Evolutionary conservation across 2,888 invertebrate genomes (phyloP).

Genomic region (Drosophila picticornis): DNA sequence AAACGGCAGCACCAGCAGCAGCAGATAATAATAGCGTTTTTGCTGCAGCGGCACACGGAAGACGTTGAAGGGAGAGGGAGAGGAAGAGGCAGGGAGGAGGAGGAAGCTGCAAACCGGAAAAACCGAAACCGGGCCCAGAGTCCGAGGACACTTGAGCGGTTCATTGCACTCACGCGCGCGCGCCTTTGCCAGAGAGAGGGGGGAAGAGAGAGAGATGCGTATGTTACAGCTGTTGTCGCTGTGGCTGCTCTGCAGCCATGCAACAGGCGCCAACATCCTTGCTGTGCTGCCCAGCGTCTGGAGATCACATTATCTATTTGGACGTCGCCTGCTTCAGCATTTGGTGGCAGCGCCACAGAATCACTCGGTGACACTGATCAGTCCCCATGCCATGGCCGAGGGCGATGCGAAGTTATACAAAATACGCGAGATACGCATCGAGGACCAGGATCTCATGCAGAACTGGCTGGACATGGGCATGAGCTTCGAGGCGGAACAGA

Average conservation of each 20-base stretch:
- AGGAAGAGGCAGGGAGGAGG: constrained; percentile 25
- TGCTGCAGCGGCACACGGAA: constrained; percentile 27
- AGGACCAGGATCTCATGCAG: constrained; percentile 72
- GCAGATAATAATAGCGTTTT: constrained; percentile 63
- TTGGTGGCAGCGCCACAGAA: constrained; percentile 77
- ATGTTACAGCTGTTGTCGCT: constrained; percentile 59
- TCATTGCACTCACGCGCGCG: constrained; percentile 33
- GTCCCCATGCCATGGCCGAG: constrained; percentile 65
- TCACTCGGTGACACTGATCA: constrained; percentile 83
- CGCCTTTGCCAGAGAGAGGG: background rate
- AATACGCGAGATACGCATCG: constrained; percentile 81
- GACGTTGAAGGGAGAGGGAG: constrained; percentile 15
- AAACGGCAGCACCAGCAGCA: constrained; percentile 44
- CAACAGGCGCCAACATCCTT: constrained; percentile 80
- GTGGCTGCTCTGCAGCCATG: constrained; percentile 54
- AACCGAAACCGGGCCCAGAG: constrained; percentile 38
- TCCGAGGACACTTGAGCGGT: constrained; percentile 30
- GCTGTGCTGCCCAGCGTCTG: constrained; percentile 84
- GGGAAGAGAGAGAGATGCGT: constrained; percentile 43
- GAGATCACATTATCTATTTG: constrained; percentile 84
- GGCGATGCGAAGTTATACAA: constrained; percentile 44
- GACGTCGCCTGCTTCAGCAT: constrained; percentile 78
- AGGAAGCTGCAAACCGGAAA: constrained; percentile 67
- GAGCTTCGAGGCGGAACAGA: constrained; percentile 81
- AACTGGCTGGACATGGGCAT: constrained; percentile 84